Percentiles rank a stretch among this genome's conserved stretches.
phyloP scores from a whole-genome alignment of 2,888 invertebrate species.

The Pherbina coryleti region DNA sequence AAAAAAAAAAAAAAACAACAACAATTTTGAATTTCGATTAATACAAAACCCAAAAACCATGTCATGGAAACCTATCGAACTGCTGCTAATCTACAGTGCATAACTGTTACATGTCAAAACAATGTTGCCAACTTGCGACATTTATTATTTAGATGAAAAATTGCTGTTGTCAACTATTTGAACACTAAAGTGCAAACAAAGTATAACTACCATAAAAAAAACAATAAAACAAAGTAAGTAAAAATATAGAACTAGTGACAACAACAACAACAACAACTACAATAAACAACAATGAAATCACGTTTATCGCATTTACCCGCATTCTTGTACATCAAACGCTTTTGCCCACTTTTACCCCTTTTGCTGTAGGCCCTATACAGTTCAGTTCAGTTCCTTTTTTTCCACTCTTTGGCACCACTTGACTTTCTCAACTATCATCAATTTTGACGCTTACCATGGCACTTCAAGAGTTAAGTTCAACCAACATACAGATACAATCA shows the following conservation, averaged over 20 bases:
- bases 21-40: too few species aligned
- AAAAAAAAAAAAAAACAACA: too few species aligned
- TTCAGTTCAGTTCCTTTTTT: background rate
- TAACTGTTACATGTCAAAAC: background rate
- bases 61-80: background rate
- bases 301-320: background rate
- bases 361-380: background rate
- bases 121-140: background rate
- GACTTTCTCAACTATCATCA: conserved; percentile 55
- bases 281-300: background rate
- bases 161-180: conserved; percentile 4
- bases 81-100: background rate
- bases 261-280: background rate
- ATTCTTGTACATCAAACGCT: background rate
- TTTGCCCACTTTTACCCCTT: background rate
- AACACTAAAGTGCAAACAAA: conserved; percentile 11
- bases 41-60: too few species aligned
- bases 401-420: conserved; percentile 43
- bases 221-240: background rate
- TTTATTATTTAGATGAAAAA: conserved; percentile 1
- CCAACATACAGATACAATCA: background rate
- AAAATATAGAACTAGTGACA: background rate
- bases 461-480: conserved; percentile 32
- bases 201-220: background rate
- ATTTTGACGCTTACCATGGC: conserved; percentile 50